Evolutionary conservation across 2,113 vertebrate genomes (phyloP), one percentile per base, ranked within the genome.

Genomic region (Mormyrus iriodes): DNA sequence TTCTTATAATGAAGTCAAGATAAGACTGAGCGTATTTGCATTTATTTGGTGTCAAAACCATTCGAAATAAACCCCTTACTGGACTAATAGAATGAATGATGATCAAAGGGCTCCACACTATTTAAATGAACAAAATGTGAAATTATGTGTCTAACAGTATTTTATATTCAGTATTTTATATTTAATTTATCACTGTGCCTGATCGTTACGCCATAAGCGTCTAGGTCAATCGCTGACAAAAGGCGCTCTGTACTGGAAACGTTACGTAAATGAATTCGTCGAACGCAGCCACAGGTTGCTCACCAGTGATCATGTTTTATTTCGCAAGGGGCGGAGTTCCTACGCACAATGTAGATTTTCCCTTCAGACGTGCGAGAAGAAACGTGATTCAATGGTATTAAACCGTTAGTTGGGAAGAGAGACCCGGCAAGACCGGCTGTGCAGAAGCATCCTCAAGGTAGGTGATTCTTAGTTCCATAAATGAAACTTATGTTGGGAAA

Each of bases 401-500:
- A 58, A 88, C 51, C 39, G 42, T 65, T 17, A 49, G 85, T 27
- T 58, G 27, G 83, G 10, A 7, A 35, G 48, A 83, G 65, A 55
- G 35, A 51, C 27, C 73, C 86, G 65, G 44, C 39, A 5, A 84
- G 58, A 31, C 19, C 46, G 39, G 35, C 3, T 4, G 65, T 10
- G 8, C 10, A 8, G 12, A 35, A 88, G 17, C 84, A 46, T 88
- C 61, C 27, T n/a, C 31, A 89, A 91, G 92, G 92, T 93, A 90
- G 91, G 44, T 24, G 82, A 21, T n/a, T 48, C 7, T 44, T 24
- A 39, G 1, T 79, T 8, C 35, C 13, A 79, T 76, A 76, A 76
- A 76, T 42, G 0, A 79, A 79, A 79, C 73, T 76, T 39, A 79
- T 35, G 27, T 15, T 79, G 73, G 31, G 12, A 42, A 42, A 79